These are phyloP conservation scores for Calameuta filiformis DNA, from an alignment of 2,888 invertebrate genomes.

Conservation along the genomic window DNA sequence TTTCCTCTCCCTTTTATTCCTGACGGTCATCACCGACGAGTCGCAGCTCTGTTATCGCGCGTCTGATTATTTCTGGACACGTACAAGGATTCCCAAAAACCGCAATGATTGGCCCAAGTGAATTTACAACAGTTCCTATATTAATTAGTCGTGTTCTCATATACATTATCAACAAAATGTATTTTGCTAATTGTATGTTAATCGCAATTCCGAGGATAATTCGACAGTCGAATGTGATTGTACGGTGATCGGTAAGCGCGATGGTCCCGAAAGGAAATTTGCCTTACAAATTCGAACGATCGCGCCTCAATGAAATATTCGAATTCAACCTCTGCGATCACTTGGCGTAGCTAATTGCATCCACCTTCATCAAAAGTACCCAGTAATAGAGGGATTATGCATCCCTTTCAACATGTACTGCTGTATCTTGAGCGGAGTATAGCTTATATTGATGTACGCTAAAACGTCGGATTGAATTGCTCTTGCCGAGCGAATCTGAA, in stretches of 20 bases:
- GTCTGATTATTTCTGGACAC: background rate
- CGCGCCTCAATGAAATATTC: slow-evolving; percentile 21
- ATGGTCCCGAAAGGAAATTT: background rate
- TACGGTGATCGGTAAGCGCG: background rate
- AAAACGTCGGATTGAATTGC: slow-evolving; percentile 19
- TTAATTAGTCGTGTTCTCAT: background rate
- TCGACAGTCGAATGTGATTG: background rate
- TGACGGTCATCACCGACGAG: background rate
- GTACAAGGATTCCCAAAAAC: background rate
- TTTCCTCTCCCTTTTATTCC: background rate
- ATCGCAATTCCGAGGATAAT: background rate
- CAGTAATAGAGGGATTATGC: background rate
- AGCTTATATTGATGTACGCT: background rate
- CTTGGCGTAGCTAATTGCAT: background rate
- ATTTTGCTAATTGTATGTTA: background rate
- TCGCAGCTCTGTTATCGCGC: background rate
- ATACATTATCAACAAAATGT: background rate
- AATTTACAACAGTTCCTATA: background rate
- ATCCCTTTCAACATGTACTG: background rate
- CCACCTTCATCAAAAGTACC: background rate
- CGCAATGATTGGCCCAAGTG: background rate
- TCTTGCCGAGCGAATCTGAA: slow-evolving; percentile 23
- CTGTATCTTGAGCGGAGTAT: background rate
- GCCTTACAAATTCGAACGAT: background rate
- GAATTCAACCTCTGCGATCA: slow-evolving; percentile 6